These are phyloP conservation scores for Gortyna flavago DNA, from an alignment of 2,888 invertebrate species.

Conservation along the genomic window DNA sequence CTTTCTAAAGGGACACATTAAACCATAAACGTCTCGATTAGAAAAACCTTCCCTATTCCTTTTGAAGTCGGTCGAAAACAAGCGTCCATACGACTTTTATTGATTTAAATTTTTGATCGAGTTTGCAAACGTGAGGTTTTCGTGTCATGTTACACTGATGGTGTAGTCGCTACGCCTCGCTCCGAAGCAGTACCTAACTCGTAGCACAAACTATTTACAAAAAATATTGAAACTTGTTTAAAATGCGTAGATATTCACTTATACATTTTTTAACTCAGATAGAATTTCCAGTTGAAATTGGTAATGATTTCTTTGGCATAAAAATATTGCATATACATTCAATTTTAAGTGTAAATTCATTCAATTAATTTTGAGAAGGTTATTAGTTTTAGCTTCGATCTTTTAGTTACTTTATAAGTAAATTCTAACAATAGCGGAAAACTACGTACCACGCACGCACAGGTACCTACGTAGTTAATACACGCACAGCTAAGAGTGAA, in stretches of 20 bases:
- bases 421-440: conserved; percentile 69
- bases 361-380: conserved; percentile 2
- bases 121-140: background rate
- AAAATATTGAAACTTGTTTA: background rate
- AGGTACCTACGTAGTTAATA: conserved; percentile 73
- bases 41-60: background rate
- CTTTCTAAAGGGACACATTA: background rate
- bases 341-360: conserved; percentile 10
- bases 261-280: too few relatives aligned
- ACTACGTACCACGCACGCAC: conserved; percentile 72
- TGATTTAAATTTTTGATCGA: background rate
- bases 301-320: too few relatives aligned
- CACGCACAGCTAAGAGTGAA: conserved; percentile 73
- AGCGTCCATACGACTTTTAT: background rate
- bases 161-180: conserved; percentile 10
- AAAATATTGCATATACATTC: background rate
- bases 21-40: background rate
- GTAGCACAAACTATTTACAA: background rate
- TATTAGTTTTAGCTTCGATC: too few relatives aligned
- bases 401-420: conserved; percentile 60
- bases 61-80: background rate
- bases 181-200: conserved; percentile 22
- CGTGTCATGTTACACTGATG: background rate
- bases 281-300: background rate
- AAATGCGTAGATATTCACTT: background rate